phyloP scores from a whole-genome alignment of 2,888 invertebrate species.

The Pterostichus madidus region DNA sequence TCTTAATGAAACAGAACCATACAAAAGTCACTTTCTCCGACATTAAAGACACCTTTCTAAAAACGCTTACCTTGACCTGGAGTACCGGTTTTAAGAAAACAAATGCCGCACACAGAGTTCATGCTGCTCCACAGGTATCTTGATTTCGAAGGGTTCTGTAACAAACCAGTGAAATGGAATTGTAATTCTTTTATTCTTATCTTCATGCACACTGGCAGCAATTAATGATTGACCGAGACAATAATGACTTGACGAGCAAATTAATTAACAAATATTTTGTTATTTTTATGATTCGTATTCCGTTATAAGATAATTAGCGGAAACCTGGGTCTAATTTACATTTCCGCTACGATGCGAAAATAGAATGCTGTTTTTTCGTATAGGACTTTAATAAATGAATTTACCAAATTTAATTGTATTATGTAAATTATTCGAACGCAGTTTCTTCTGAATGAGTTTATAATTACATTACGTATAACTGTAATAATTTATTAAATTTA shows the following conservation, averaged over 20 bases:
- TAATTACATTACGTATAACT: constrained; percentile 20
- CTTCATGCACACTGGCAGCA: background rate
- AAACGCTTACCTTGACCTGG: constrained; percentile 54
- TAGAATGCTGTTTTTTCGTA: constrained; percentile 9
- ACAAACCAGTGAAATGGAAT: background rate
- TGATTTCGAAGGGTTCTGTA: background rate
- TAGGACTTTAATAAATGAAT: constrained; percentile 34
- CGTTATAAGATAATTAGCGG: constrained; percentile 63
- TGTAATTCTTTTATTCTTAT: background rate
- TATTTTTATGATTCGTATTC: constrained; percentile 38
- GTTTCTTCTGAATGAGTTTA: background rate
- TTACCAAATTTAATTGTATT: constrained; percentile 46
- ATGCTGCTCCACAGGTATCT: background rate
- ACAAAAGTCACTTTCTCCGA: constrained; percentile 56
- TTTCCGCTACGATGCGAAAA: constrained; percentile 37
- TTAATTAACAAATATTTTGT: constrained; percentile 39
- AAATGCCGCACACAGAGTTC: constrained; percentile 15
- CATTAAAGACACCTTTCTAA: constrained; percentile 57
- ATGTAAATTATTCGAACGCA: constrained; percentile 15
- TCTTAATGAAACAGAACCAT: constrained; percentile 34
- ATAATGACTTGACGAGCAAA: constrained; percentile 13
- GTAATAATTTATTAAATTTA: constrained; percentile 19
- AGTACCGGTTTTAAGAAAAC: constrained; percentile 52
- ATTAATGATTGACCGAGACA: constrained; percentile 22
- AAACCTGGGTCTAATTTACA: constrained; percentile 44